Conservation (phyloP, 2,113 vertebrate genomes). For the Pedionomus torquatus region DNA sequence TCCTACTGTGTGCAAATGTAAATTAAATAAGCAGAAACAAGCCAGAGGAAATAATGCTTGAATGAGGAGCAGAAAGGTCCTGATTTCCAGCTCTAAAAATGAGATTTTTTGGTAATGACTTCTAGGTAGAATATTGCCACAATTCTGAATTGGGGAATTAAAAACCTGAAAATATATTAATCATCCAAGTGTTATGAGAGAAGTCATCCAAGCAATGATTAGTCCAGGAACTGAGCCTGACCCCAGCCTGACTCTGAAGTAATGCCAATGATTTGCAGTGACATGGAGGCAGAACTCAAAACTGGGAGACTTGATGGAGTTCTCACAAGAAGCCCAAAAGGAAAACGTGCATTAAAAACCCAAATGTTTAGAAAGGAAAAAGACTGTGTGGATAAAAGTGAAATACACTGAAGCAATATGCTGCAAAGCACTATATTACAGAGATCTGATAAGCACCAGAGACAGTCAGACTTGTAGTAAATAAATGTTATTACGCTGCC, state of each 20-base stretch:
- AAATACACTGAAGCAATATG: neutral
- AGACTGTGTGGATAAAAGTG: neutral
- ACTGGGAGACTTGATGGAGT: neutral
- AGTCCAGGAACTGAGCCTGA: neutral
- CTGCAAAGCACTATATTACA: neutral
- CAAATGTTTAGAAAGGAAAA: neutral
- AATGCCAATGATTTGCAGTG: neutral
- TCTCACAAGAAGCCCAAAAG: neutral
- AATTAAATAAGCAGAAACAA: constrained; percentile 31
- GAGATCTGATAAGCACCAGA: neutral
- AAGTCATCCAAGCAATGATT: neutral
- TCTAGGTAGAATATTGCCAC: neutral
- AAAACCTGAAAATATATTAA: neutral
- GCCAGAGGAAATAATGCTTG: neutral
- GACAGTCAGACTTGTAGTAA: constrained; percentile 31
- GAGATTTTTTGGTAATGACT: neutral
- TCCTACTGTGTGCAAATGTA: neutral
- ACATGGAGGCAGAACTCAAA: neutral
- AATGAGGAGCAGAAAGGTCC: neutral
- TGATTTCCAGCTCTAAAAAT: neutral
- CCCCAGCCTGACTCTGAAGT: neutral
- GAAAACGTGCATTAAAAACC: accelerated
- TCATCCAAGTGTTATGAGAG: neutral
- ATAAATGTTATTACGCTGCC: constrained; percentile 48
- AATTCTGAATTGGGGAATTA: neutral